Percentiles rank a stretch among this genome's conserved stretches.
phyloP scores from a whole-genome alignment of 2,113 vertebrate species.

The Strix aluco region DNA sequence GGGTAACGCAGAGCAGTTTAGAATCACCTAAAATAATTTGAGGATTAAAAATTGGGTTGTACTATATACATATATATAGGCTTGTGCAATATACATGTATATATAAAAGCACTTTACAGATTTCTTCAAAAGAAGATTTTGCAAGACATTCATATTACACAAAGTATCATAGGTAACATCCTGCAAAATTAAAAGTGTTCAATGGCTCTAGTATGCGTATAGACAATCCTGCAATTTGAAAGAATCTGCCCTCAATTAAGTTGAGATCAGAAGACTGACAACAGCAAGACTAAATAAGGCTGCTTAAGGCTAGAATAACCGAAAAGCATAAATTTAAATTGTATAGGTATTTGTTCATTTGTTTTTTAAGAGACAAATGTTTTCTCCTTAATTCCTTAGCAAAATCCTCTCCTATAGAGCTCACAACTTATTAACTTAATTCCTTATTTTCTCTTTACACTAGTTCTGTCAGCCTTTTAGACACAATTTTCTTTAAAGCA shows the following conservation, averaged over 20 bases:
- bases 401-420: not conserved
- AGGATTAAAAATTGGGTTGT: conserved; percentile 28
- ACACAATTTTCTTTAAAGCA: not conserved
- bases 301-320: not conserved
- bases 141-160: not conserved
- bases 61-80: not conserved
- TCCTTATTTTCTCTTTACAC: not conserved
- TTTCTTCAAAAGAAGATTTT: not conserved
- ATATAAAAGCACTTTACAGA: not conserved
- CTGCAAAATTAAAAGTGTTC: not conserved
- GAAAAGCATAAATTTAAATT: not conserved
- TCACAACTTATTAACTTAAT: not conserved
- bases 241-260: not conserved
- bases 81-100: not conserved
- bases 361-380: not conserved
- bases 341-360: not conserved
- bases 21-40: conserved; percentile 81
- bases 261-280: not conserved
- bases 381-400: not conserved
- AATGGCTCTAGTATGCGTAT: not conserved
- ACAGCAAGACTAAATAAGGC: not conserved
- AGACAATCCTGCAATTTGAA: not conserved
- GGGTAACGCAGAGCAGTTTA: conserved; percentile 91
- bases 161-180: not conserved
- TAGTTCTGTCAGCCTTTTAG: not conserved